Evolutionary conservation across 1,140 invertebrate species (phyloP).

Genomic region (Dreissena polymorpha): DNA sequence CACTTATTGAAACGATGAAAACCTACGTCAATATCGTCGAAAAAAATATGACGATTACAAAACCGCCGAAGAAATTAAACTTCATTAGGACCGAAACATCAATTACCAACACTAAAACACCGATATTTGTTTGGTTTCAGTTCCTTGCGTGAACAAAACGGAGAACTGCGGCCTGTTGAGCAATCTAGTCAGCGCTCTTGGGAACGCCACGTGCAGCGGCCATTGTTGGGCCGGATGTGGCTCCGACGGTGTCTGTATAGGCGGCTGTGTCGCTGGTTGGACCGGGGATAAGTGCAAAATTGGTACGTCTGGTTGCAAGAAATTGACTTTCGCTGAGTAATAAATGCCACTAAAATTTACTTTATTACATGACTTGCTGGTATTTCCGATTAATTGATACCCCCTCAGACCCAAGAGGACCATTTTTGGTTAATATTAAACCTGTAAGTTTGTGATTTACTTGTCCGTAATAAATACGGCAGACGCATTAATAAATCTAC

Average conservation of each 20-base stretch:
- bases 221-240: slow-evolving; percentile 48
- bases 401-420: too few relatives aligned
- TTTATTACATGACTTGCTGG: not conserved
- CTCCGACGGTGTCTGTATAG: slow-evolving; percentile 26
- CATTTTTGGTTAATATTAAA: not conserved
- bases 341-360: not conserved
- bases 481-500: not conserved
- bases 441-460: not conserved
- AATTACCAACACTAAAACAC: not conserved
- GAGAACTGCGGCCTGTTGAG: not conserved
- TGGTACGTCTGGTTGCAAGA: not conserved
- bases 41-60: too few relatives aligned
- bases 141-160: not conserved
- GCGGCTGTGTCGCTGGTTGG: slow-evolving; percentile 44
- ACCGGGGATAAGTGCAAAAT: slow-evolving; percentile 24
- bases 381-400: not conserved
- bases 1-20: too few relatives aligned
- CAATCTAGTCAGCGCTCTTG: too few relatives aligned
- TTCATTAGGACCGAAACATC: not conserved
- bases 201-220: slow-evolving; percentile 6
- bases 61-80: too few relatives aligned
- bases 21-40: too few relatives aligned
- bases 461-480: not conserved
- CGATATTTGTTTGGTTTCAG: not conserved
- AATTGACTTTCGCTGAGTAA: not conserved